Conservation (phyloP, 2,888 invertebrate species). For the Lamproptera curius region DNA sequence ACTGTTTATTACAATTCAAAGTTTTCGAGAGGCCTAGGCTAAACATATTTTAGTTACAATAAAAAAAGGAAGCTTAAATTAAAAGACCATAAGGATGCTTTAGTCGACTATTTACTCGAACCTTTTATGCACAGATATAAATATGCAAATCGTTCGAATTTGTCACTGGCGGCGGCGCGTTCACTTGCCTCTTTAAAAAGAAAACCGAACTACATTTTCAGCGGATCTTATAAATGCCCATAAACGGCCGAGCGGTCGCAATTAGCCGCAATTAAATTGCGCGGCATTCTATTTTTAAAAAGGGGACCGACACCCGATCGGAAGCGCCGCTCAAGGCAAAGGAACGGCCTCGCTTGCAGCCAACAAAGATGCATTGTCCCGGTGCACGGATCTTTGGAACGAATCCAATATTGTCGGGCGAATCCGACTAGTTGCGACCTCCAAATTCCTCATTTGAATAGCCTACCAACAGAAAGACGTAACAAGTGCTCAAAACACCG, state of each 20-base stretch:
- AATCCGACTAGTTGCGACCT: slow-evolving; percentile 61
- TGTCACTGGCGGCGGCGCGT: too few relatives aligned
- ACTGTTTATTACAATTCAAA: too few relatives aligned
- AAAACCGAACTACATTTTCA: slow-evolving; percentile 22
- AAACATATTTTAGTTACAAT: too few relatives aligned
- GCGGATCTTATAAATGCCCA: slow-evolving; percentile 10
- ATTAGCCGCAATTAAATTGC: slow-evolving; percentile 39
- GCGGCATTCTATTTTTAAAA: slow-evolving; percentile 37
- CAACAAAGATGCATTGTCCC: slow-evolving; percentile 75
- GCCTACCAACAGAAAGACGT: slow-evolving; percentile 30
- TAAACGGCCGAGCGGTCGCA: slow-evolving; percentile 4
- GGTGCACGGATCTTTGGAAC: slow-evolving; percentile 61
- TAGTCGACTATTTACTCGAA: too few relatives aligned
- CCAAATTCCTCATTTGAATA: slow-evolving; percentile 74
- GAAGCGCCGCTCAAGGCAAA: slow-evolving; percentile 55
- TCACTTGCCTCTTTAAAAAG: not conserved
- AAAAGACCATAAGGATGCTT: too few relatives aligned
- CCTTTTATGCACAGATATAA: too few relatives aligned
- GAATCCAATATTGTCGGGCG: slow-evolving; percentile 70
- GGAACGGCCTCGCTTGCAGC: slow-evolving; percentile 48
- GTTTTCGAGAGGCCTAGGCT: too few relatives aligned
- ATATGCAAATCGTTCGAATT: too few relatives aligned
- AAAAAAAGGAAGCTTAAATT: too few relatives aligned
- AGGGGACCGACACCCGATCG: slow-evolving; percentile 30
- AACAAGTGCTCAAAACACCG: slow-evolving; percentile 29